Evolutionary conservation across 2,888 invertebrate genomes (phyloP).

Genomic region (Myopa tessellatipennis): DNA sequence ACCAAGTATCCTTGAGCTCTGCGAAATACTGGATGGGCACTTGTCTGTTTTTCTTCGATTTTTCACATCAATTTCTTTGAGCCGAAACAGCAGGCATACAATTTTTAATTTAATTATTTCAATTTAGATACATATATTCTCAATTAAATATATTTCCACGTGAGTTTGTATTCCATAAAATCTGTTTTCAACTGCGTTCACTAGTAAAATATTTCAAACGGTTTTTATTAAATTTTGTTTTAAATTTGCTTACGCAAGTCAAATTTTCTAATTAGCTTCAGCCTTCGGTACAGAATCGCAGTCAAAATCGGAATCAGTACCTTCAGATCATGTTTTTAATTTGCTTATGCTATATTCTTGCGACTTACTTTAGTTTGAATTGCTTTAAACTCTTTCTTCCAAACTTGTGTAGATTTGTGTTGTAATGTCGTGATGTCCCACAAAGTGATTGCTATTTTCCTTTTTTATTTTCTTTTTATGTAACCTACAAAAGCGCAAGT

Average conservation of each 20-base stretch:
- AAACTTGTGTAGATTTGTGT: too few species aligned
- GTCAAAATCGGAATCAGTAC: conserved; percentile 31
- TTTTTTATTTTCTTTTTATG: too few species aligned
- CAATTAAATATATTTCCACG: conserved; percentile 15
- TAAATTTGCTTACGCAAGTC: conserved; percentile 38
- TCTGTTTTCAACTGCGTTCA: neutral
- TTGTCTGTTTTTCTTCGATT: neutral
- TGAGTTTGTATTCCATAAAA: neutral
- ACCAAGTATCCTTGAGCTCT: too few species aligned
- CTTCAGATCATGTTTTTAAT: conserved; percentile 33
- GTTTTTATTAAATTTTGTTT: conserved; percentile 18
- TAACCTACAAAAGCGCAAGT: too few species aligned
- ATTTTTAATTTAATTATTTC: conserved; percentile 23
- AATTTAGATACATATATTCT: neutral
- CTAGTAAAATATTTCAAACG: neutral
- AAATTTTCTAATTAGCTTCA: conserved; percentile 30
- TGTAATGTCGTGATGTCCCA: too few species aligned
- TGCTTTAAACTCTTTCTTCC: neutral
- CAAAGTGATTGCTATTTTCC: too few species aligned
- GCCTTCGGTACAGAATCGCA: conserved; percentile 29
- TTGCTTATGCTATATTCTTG: conserved; percentile 25
- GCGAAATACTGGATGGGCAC: neutral
- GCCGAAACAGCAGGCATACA: neutral
- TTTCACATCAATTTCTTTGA: neutral
- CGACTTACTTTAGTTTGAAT: neutral